Evolutionary conservation across 2,888 invertebrate species (phyloP), one percentile per base, ranked within the genome.

Genomic region (Sesia bembeciformis): DNA sequence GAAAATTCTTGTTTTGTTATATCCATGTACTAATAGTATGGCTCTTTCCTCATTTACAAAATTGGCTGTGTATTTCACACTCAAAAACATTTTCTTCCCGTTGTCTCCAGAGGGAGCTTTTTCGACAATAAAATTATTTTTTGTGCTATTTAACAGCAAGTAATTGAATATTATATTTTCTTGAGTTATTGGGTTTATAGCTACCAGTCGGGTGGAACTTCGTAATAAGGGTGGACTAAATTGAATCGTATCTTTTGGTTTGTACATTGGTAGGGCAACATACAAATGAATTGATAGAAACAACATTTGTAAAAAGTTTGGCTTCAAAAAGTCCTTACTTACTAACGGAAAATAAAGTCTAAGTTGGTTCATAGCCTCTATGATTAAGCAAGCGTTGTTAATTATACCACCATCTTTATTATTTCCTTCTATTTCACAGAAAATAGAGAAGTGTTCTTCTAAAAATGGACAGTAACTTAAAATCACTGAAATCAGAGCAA

Each of bases 381-480:
- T 80, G 42, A 92, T 74, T 41, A 90, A 76, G 58, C 90, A 85
- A 2, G 91, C 91, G 59, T 93, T 93, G 68, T 93, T 92, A 49
- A 91, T 78, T 8, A 82, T 74, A 53, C 63, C 71, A 52, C 70
- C 71, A 69, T 74, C 89, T 81, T 57, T 84, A 72, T 52, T 67
- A 57, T 60, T 66, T 3, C 90, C 82, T 39, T 72, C 62, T 46
- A 84, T 61, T 63, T 90, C 91, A 62, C 91, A 80, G 56, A 90
- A 88, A 39, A 66, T 61, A 46, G 89, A 78, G 63, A 83, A 90
- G 52, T 87, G 74, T 0, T 85, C 69, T 40, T 68, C 67, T 49
- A 93, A 65, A 68, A 91, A 93, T 0, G 93, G 91, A 65, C 93
- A 93, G 62, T 91, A 90, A 52, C 81, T 81, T n/a, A 86, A 71